These are phyloP conservation scores for Hypsibius dujardini DNA, from an alignment of 1,140 invertebrate species.

Conservation along the genomic window DNA sequence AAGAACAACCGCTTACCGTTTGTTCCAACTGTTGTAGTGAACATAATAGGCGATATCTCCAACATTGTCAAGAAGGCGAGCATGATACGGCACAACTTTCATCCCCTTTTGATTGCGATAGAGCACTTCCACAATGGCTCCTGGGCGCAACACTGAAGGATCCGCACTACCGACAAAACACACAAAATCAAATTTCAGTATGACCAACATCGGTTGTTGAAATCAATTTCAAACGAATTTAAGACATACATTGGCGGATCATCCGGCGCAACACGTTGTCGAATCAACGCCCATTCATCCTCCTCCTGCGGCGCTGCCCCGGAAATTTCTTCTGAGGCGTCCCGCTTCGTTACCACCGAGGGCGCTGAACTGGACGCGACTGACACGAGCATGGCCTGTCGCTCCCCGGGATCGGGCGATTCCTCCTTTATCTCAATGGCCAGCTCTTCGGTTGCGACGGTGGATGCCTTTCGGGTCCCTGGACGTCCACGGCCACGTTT, in stretches of 20 bases:
- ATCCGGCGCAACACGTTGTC: neutral
- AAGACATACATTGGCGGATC: neutral
- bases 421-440: too few species aligned
- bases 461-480: too few species aligned
- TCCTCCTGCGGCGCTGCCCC: neutral
- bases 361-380: too few species aligned
- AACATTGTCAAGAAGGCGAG: slow-evolving; percentile 1
- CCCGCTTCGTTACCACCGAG: neutral
- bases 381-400: too few species aligned
- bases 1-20: slow-evolving; percentile 8
- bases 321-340: neutral
- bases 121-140: neutral
- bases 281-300: neutral
- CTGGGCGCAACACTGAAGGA: neutral
- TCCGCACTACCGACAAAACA: neutral
- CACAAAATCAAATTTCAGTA: neutral
- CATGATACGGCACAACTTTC: neutral
- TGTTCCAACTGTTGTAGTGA: neutral
- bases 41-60: slow-evolving; percentile 10
- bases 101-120: neutral
- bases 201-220: neutral
- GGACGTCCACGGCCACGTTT: too few species aligned
- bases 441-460: too few species aligned
- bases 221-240: neutral
- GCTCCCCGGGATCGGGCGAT: too few species aligned